Evolutionary conservation across 2,797 vertebrate species (phyloP).

Genomic region (Alauda arvensis): DNA sequence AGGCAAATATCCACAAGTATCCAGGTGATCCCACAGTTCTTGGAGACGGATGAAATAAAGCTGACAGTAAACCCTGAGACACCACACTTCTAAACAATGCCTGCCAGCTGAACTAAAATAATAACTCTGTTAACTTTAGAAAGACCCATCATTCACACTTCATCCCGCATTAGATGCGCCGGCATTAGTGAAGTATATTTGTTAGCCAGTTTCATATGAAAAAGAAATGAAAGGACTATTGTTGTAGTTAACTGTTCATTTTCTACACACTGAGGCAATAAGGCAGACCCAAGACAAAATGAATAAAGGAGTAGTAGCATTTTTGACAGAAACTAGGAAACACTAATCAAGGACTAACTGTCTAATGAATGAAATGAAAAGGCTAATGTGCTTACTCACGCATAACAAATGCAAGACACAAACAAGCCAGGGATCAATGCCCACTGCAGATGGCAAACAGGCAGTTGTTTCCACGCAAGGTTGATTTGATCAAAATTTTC

Average conservation of each 20-base stretch:
- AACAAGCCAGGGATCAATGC: conserved; percentile 61
- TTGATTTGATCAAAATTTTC: conserved; percentile 30
- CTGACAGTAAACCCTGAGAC: conserved; percentile 22
- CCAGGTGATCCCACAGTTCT: conserved; percentile 33
- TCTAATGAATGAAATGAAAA: conserved; percentile 72
- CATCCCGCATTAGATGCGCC: conserved; percentile 2
- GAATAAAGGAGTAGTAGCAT: conserved; percentile 49
- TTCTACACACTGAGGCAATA: conserved; percentile 15
- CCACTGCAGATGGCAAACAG: conserved; percentile 66
- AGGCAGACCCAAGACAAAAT: conserved; percentile 30
- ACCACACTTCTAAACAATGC: conserved; percentile 18
- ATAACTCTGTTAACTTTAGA: conserved; percentile 34
- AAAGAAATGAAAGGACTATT: conserved; percentile 32
- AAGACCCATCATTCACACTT: conserved; percentile 27
- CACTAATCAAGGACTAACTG: conserved; percentile 67
- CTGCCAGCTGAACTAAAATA: conserved; percentile 42
- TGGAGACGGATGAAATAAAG: conserved; percentile 26
- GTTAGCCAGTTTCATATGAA: conserved; percentile 28
- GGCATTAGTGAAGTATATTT: conserved; percentile 55
- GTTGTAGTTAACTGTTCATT: conserved; percentile 47
- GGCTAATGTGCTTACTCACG: conserved; percentile 64
- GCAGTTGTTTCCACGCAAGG: conserved; percentile 28
- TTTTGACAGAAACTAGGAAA: conserved; percentile 64
- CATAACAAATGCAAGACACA: conserved; percentile 61
- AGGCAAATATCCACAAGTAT: conserved; percentile 18